Conservation (phyloP, 2,113 vertebrate species). For the Urocitellus parryii region DNA sequence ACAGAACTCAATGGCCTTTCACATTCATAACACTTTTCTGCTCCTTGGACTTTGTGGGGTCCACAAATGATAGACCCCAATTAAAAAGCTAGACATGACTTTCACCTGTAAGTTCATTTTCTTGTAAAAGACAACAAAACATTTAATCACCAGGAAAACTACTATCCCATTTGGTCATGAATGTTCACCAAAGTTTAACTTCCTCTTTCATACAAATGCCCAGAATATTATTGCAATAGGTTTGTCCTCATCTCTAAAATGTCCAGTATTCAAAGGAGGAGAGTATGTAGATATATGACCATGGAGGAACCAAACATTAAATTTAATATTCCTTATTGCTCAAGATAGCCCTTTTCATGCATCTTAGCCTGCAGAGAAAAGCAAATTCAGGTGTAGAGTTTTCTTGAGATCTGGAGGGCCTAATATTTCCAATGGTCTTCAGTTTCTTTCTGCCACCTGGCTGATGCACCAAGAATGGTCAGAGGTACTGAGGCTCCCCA, state of each 20-base stretch:
- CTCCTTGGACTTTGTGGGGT: neutral
- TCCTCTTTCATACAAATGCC: constrained; percentile 45
- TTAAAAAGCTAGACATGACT: neutral
- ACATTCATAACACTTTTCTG: neutral
- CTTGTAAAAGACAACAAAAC: neutral
- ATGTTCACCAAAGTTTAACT: constrained; percentile 19
- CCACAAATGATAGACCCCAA: neutral
- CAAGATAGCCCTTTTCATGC: neutral
- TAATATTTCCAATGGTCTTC: neutral
- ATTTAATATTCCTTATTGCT: neutral
- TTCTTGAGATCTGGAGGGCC: neutral
- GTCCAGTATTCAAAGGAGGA: neutral
- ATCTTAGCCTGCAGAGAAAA: constrained; percentile 2
- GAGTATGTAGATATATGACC: neutral
- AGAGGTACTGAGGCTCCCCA: neutral
- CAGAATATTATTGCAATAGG: neutral
- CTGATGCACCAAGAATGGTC: neutral
- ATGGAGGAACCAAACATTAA: constrained; percentile 7
- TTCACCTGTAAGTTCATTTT: neutral
- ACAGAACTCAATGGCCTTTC: neutral
- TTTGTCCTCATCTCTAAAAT: neutral
- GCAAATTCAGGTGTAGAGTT: neutral
- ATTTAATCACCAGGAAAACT: constrained; percentile 5
- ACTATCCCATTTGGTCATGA: neutral
- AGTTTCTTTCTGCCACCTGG: neutral